Evolutionary conservation across 2,797 vertebrate genomes (phyloP).

Genomic region (Garrulus glandarius): DNA sequence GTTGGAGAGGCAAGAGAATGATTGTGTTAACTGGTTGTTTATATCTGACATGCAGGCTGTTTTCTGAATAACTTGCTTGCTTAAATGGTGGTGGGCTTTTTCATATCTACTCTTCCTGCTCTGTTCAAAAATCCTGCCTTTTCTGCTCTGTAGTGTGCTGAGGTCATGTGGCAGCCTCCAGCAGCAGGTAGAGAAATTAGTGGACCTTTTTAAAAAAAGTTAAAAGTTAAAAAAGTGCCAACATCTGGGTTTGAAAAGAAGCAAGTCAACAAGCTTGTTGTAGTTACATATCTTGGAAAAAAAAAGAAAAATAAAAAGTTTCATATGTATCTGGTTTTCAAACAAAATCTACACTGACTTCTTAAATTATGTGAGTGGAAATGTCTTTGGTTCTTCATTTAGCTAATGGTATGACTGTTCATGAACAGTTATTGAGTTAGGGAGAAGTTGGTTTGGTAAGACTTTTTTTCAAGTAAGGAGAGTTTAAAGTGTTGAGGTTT

Average conservation of each 20-base stretch:
- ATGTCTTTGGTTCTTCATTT: background rate
- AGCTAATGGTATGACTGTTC: background rate
- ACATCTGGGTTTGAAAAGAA: background rate
- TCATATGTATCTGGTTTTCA: background rate
- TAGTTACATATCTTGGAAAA: background rate
- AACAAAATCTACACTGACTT: background rate
- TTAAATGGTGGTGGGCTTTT: background rate
- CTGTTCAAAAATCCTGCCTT: background rate
- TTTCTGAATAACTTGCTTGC: background rate
- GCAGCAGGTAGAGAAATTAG: background rate
- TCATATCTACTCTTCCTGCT: background rate
- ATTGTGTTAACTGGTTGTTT: background rate
- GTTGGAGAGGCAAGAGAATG: background rate
- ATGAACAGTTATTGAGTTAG: background rate
- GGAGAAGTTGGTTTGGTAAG: background rate
- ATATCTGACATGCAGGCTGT: background rate
- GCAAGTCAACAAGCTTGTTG: background rate
- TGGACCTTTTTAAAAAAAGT: background rate
- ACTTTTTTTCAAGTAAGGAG: background rate
- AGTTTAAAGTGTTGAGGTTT: background rate
- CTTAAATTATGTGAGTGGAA: background rate
- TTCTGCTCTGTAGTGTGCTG: background rate
- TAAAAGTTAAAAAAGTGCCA: background rate
- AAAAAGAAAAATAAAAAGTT: background rate
- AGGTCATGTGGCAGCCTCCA: background rate